phyloP scores from a whole-genome alignment of 2,888 invertebrate species.

The Tryphoninae sp. region DNA sequence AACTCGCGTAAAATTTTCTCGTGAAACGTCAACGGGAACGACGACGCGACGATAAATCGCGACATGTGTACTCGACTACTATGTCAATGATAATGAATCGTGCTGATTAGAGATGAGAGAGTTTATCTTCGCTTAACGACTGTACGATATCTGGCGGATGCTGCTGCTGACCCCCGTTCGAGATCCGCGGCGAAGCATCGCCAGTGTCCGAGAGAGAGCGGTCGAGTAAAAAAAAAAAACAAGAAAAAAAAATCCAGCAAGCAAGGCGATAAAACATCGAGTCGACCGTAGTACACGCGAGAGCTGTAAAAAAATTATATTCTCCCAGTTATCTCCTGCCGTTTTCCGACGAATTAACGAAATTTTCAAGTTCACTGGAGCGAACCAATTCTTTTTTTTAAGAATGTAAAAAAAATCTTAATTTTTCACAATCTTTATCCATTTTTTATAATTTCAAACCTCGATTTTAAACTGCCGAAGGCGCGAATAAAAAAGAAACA shows the following conservation, averaged over 20 bases:
- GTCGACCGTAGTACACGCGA: too few species aligned
- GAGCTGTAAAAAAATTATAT: too few species aligned
- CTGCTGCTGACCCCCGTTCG: slow-evolving; percentile 45
- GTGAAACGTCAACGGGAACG: slow-evolving; percentile 50
- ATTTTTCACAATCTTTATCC: too few species aligned
- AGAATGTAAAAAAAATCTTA: too few species aligned
- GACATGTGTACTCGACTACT: slow-evolving; percentile 44
- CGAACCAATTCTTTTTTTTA: too few species aligned
- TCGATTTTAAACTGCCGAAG: too few species aligned
- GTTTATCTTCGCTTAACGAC: slow-evolving; percentile 59
- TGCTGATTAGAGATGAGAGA: slow-evolving; percentile 50
- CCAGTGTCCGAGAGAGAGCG: background rate
- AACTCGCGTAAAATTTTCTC: slow-evolving; percentile 48
- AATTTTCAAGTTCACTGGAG: too few species aligned
- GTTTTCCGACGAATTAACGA: too few species aligned
- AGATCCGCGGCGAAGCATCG: slow-evolving; percentile 20
- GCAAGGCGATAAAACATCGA: too few species aligned
- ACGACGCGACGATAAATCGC: slow-evolving; percentile 46
- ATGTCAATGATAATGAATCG: slow-evolving; percentile 59
- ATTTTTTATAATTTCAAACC: too few species aligned
- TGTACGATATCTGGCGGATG: slow-evolving; percentile 52
- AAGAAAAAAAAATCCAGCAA: background rate
- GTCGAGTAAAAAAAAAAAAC: background rate
- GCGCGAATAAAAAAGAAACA: too few species aligned
- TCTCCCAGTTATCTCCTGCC: too few species aligned